Evolutionary conservation across 2,888 invertebrate genomes (phyloP).

Genomic region (Lasioglossum leucozonium): DNA sequence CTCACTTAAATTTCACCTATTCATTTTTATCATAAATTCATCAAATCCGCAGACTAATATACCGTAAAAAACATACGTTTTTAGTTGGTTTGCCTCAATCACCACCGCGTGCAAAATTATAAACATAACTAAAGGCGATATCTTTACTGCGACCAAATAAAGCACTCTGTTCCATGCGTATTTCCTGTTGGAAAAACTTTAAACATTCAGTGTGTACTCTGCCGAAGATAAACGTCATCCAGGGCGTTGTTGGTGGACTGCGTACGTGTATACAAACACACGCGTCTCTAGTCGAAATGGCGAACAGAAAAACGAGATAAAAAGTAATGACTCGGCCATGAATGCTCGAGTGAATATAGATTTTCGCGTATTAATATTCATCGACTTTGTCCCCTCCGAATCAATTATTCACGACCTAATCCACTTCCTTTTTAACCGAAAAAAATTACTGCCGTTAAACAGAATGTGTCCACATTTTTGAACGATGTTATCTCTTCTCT

Average conservation of each 20-base stretch:
- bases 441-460: background rate
- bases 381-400: background rate
- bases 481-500: background rate
- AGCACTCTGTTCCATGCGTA: background rate
- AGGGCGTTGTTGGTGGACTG: background rate
- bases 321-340: background rate
- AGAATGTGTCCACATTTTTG: background rate
- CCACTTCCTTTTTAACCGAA: background rate
- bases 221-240: background rate
- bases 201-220: background rate
- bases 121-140: background rate
- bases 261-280: background rate
- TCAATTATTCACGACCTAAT: background rate
- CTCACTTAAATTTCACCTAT: background rate
- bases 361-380: background rate
- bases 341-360: background rate
- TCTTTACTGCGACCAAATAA: background rate
- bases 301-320: background rate
- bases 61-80: background rate
- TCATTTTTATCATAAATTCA: background rate
- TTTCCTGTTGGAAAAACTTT: background rate
- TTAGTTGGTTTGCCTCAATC: background rate
- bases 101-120: background rate
- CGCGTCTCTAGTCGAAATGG: background rate
- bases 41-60: too few species aligned